Evolutionary conservation across 1,140 invertebrate genomes (phyloP).

Genomic region (Oncopeltus fasciatus): DNA sequence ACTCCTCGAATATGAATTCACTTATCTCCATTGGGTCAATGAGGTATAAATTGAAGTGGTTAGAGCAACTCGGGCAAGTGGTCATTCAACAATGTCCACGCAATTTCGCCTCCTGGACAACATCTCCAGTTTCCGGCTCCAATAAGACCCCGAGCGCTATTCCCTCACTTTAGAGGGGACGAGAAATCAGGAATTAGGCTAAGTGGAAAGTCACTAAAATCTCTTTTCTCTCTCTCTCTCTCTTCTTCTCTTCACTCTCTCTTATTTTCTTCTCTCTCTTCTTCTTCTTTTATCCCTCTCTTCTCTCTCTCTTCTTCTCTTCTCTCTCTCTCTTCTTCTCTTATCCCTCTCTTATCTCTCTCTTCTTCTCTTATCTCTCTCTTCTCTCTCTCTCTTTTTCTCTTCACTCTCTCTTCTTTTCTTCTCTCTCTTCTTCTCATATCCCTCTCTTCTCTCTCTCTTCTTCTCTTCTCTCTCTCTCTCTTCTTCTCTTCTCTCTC

Average conservation of each 20-base stretch:
- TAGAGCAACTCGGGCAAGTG: no score
- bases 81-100: no score
- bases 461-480: not conserved
- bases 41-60: no score
- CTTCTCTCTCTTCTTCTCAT: not conserved
- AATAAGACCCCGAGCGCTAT: no score
- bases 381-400: conserved; percentile 22
- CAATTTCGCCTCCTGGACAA: no score
- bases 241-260: conserved; percentile 17
- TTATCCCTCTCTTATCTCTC: conserved; percentile 24
- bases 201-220: no score
- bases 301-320: conserved; percentile 22
- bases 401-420: not conserved
- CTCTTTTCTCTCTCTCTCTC: not conserved
- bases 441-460: not conserved
- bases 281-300: conserved; percentile 22
- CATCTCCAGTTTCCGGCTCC: no score
- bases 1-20: no score
- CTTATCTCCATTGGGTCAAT: no score
- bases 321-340: conserved; percentile 22
- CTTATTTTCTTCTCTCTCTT: conserved; percentile 20
- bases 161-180: no score
- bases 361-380: conserved; percentile 17
- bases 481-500: not conserved
- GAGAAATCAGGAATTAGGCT: no score